A percentile compares a stretch with the other conserved stretches of the same genome.
These are phyloP conservation scores for Dorcus parallelipipedus DNA, from an alignment of 2,888 invertebrate species.

Conservation along the genomic window DNA sequence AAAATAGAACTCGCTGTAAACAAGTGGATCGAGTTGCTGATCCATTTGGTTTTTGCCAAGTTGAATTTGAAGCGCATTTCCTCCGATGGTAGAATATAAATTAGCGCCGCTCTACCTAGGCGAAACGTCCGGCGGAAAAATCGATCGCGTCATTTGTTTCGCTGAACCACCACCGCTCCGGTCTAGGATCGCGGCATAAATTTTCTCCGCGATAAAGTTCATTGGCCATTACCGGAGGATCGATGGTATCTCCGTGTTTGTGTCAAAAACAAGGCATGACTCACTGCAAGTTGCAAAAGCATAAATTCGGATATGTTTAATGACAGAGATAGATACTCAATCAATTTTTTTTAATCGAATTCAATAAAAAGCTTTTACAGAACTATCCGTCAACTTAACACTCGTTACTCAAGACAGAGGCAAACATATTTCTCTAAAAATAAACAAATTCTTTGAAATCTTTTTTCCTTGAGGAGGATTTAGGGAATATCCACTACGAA, in stretches of 20 bases:
- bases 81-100: not conserved
- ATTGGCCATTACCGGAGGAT: constrained; percentile 23
- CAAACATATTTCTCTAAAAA: too few species aligned
- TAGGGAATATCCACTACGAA: too few species aligned
- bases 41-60: not conserved
- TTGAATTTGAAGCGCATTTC: not conserved
- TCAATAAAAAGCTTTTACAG: too few species aligned
- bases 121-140: constrained; percentile 6
- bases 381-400: too few species aligned
- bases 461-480: too few species aligned
- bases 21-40: not conserved
- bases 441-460: too few species aligned
- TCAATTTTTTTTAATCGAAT: too few species aligned
- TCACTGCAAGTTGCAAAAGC: not conserved
- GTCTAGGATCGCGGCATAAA: constrained; percentile 18
- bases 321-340: too few species aligned
- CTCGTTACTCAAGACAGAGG: too few species aligned
- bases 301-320: too few species aligned
- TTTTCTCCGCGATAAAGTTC: constrained; percentile 23
- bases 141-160: constrained; percentile 14
- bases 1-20: not conserved
- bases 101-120: not conserved
- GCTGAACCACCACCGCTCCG: constrained; percentile 9
- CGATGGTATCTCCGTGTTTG: constrained; percentile 21
- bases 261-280: constrained; percentile 24